Evolutionary conservation across 2,888 invertebrate genomes (phyloP), one percentile per base, ranked within the genome.

Genomic region (Neria commutata): DNA sequence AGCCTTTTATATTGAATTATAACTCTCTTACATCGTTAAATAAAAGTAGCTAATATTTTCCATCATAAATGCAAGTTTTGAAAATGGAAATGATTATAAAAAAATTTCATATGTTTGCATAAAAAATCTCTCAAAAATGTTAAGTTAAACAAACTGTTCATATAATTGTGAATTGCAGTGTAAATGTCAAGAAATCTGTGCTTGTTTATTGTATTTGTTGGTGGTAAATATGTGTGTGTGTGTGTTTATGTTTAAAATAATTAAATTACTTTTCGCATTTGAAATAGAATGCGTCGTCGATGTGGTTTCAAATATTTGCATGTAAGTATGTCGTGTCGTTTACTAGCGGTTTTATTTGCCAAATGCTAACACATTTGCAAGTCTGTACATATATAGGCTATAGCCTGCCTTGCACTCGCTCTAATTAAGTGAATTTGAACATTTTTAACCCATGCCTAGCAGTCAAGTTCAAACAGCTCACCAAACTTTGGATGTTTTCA

Each of bases 211-310:
- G 54, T 65, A 60, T 56, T 63, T 67, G 57, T 62, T 53, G 60
- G 56, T 42, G 51, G 26, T 53, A 17, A 6, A 3, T 49, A 26
- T 49, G 21, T 8, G 16, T 26, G 19, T 26, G 45, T 40, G 51
- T 29, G 71, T 70, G 74, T 69, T 71, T 75, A 66, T 74, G 73
- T 71, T 65, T 70, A 73, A 74, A 75, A 73, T 75, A 71, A 74
- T 74, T 73, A 74, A 73, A 73, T 75, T 73, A 74, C 74, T 73
- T 74, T 70, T 71, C 67, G 73, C 68, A 72, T 70, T 71, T 68
- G 64, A 75, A 73, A 74, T 70, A 66, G 73, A 74, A 75, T 75
- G 67, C 60, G 64, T 66, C 63, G 71, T 75, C 68, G 73, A 59
- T 67, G 63, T 69, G 68, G 51, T 57, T 59, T 61, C 46, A 55